These are phyloP conservation scores for Acomys russatus DNA, from an alignment of 2,797 vertebrate species.

Conservation along the genomic window DNA sequence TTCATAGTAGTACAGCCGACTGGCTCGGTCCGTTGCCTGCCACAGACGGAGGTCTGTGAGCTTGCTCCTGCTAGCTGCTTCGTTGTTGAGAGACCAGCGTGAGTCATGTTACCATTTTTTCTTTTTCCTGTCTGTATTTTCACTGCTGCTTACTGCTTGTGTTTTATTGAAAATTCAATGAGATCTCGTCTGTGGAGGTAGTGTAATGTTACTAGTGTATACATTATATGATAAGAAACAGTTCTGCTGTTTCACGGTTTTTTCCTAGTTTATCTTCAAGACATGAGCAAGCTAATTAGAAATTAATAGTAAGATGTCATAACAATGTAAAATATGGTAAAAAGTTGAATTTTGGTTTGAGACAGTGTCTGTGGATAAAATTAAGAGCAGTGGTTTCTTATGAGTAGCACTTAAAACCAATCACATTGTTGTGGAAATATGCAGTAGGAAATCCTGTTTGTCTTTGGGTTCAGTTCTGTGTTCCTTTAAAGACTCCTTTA, in stretches of 20 bases:
- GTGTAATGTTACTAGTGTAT: background rate
- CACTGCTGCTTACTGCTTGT: conserved; percentile 42
- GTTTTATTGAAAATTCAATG: conserved; percentile 34
- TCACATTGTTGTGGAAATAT: background rate
- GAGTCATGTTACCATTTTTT: background rate
- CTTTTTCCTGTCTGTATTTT: conserved; percentile 31
- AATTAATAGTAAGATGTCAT: conserved; percentile 14
- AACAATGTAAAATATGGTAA: background rate
- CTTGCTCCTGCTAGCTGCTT: conserved; percentile 8
- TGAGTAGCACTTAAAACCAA: conserved; percentile 54
- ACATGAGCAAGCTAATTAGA: conserved; percentile 45
- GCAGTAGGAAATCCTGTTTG: conserved; percentile 59
- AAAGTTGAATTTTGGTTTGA: background rate
- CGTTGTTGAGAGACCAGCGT: conserved; percentile 29
- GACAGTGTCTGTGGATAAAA: conserved; percentile 64
- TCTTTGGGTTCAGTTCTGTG: conserved; percentile 11
- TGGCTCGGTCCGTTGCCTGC: background rate
- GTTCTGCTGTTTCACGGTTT: conserved; percentile 46
- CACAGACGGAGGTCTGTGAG: background rate
- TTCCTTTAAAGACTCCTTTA: conserved; percentile 69
- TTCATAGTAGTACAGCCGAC: conserved; percentile 1
- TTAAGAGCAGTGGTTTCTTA: conserved; percentile 50
- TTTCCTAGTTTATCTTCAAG: background rate
- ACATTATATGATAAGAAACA: conserved; percentile 1
- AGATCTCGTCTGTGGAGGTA: background rate